phyloP scores from a whole-genome alignment of 2,888 invertebrate species.

The Caenorhabditis drosophilae region DNA sequence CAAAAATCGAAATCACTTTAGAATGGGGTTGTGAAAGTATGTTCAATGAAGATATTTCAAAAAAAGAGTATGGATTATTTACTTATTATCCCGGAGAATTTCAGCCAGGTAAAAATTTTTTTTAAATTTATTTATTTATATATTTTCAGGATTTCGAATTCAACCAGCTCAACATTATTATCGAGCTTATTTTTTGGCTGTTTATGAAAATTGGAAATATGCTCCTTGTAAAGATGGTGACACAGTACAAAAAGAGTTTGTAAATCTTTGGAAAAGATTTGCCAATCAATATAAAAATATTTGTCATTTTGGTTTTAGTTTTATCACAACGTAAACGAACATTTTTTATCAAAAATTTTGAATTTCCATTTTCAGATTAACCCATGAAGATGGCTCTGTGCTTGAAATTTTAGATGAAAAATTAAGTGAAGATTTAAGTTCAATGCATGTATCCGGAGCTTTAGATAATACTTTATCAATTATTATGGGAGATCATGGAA shows the following conservation, averaged over 20 bases:
- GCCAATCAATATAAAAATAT: slow-evolving; percentile 63
- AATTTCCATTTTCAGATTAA: slow-evolving; percentile 30
- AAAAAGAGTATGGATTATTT: slow-evolving; percentile 49
- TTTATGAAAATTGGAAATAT: slow-evolving; percentile 48
- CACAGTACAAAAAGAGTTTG: slow-evolving; percentile 47
- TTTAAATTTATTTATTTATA: no score
- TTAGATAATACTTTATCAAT: slow-evolving; percentile 58
- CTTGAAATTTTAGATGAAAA: slow-evolving; percentile 46
- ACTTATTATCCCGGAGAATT: slow-evolving; percentile 54
- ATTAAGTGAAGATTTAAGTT: slow-evolving; percentile 18
- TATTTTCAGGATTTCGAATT: slow-evolving; percentile 69
- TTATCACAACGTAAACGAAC: slow-evolving; percentile 62
- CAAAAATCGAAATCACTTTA: slow-evolving; percentile 4
- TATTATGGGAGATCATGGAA: slow-evolving; percentile 71
- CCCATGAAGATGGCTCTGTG: slow-evolving; percentile 34
- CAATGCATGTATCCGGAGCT: slow-evolving; percentile 30
- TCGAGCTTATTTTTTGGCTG: slow-evolving; percentile 64
- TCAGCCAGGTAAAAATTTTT: no score
- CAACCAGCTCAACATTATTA: slow-evolving; percentile 70
- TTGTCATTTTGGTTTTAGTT: slow-evolving; percentile 70
- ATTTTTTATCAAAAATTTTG: slow-evolving; percentile 1
- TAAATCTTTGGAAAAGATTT: slow-evolving; percentile 65
- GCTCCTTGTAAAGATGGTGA: slow-evolving; percentile 33
- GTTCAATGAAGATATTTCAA: slow-evolving; percentile 60
- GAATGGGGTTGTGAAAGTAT: slow-evolving; percentile 53